Evolutionary conservation across 1,140 invertebrate species (phyloP).

Genomic region (Argopecten irradians): DNA sequence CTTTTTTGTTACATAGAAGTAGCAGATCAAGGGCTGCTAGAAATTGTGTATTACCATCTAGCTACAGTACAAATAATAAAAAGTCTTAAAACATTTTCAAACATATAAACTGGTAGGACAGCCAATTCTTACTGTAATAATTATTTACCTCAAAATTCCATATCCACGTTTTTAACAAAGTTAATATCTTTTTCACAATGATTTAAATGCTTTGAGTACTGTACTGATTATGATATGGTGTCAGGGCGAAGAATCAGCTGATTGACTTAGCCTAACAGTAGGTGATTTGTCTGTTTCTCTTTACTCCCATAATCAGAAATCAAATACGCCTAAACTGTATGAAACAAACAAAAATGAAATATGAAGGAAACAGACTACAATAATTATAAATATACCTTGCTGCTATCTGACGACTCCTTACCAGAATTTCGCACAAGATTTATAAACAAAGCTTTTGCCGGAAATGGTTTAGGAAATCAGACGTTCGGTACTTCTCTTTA

Average conservation of each 20-base stretch:
- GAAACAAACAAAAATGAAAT: not conserved
- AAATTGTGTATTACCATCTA: not conserved
- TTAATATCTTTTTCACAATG: no score
- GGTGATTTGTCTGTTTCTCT: no score
- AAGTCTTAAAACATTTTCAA: no score
- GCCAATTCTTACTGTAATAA: no score
- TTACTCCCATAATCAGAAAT: no score
- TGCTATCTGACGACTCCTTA: not conserved
- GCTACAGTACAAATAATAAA: not conserved
- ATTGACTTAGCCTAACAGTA: no score
- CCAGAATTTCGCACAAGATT: not conserved
- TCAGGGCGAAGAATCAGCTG: conserved; percentile 1
- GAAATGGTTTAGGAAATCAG: not conserved
- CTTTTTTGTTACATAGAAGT: not conserved
- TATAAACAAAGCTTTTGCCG: not conserved
- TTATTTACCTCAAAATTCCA: no score
- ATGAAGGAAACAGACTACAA: not conserved
- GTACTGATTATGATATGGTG: no score
- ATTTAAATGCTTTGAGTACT: no score
- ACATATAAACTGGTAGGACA: no score
- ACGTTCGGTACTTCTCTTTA: not conserved
- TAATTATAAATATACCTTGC: not conserved
- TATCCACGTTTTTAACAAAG: no score
- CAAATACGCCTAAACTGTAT: not conserved
- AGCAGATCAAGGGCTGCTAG: not conserved